A percentile compares a stretch with the other conserved stretches of the same genome.
These are phyloP conservation scores for Neosilurus hyrtlii DNA, from an alignment of 2,797 vertebrate genomes.

Conservation along the genomic window DNA sequence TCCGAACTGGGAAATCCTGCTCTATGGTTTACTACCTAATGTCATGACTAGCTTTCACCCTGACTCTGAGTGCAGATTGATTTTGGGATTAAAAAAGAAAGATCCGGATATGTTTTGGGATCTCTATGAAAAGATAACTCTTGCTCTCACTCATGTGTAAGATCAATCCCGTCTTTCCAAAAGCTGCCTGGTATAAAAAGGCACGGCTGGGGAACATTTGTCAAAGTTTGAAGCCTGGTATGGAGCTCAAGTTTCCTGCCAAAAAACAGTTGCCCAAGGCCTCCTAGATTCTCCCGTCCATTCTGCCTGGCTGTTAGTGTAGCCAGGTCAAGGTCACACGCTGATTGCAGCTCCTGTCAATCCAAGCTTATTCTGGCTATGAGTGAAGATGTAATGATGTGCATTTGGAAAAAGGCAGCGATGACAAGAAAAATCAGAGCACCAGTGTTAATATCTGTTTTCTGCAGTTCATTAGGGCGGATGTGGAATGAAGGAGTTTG, in stretches of 20 bases:
- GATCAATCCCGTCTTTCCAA: slow-evolving; percentile 45
- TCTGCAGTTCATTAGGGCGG: not conserved
- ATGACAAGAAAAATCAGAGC: not conserved
- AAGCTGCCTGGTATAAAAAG: slow-evolving; percentile 59
- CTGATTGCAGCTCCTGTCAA: slow-evolving; percentile 45
- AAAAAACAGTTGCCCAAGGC: slow-evolving; percentile 45
- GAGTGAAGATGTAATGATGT: slow-evolving; percentile 19
- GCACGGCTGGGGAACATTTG: slow-evolving; percentile 52
- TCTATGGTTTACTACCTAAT: not conserved
- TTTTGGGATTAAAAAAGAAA: too few species aligned
- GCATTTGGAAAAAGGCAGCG: slow-evolving; percentile 12
- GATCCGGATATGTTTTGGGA: not conserved
- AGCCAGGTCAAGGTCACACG: slow-evolving; percentile 57
- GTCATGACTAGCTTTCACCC: not conserved
- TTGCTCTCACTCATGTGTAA: slow-evolving; percentile 45
- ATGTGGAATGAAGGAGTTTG: not conserved
- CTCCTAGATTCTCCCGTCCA: not conserved
- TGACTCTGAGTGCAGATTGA: not conserved
- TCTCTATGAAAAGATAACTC: not conserved
- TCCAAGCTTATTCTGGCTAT: slow-evolving; percentile 37
- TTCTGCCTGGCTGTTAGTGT: slow-evolving; percentile 5
- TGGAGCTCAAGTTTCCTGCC: slow-evolving; percentile 51
- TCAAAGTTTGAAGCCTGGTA: slow-evolving; percentile 51
- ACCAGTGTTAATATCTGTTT: not conserved
- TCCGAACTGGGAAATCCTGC: too few species aligned